Conservation (phyloP, 92 coral and sea anemone genomes). For the Heliopora coerulea region DNA sequence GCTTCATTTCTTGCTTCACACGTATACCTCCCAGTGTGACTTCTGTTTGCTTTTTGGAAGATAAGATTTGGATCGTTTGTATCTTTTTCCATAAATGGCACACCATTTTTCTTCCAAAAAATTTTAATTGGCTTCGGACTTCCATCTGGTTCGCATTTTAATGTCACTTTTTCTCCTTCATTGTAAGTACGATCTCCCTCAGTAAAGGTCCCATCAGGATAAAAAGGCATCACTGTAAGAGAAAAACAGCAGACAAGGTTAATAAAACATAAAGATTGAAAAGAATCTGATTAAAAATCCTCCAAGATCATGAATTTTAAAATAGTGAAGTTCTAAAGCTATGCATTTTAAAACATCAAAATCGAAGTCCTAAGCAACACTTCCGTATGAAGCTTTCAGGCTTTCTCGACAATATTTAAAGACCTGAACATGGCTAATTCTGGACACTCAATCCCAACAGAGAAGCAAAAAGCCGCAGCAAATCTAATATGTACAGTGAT, state of each 20-base stretch:
- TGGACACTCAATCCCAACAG: too few species aligned
- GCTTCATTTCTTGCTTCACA: slow-evolving; percentile 33
- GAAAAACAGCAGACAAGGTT: slow-evolving; percentile 1
- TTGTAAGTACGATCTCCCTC: background rate
- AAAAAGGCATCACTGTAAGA: slow-evolving; percentile 23
- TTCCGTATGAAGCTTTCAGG: too few species aligned
- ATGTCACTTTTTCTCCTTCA: slow-evolving; percentile 44
- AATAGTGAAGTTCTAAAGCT: too few species aligned
- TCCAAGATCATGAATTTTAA: too few species aligned
- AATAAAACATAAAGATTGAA: too few species aligned
- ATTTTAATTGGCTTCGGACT: slow-evolving; percentile 58
- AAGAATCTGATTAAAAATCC: too few species aligned
- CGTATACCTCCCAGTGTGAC: slow-evolving; percentile 11
- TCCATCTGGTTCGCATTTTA: slow-evolving; percentile 71
- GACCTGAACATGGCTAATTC: too few species aligned
- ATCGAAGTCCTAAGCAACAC: too few species aligned
- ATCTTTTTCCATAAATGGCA: background rate
- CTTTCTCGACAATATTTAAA: too few species aligned
- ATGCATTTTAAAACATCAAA: too few species aligned
- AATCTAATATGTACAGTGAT: too few species aligned
- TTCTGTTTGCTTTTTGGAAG: slow-evolving; percentile 13
- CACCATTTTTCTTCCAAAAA: slow-evolving; percentile 52
- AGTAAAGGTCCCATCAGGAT: slow-evolving; percentile 5
- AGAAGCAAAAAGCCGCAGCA: too few species aligned
- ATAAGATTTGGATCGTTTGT: slow-evolving; percentile 17